Base-by-base conservation (phyloP, 2,797 vertebrate species). In the Paedocypris micromegethes region DNA sequence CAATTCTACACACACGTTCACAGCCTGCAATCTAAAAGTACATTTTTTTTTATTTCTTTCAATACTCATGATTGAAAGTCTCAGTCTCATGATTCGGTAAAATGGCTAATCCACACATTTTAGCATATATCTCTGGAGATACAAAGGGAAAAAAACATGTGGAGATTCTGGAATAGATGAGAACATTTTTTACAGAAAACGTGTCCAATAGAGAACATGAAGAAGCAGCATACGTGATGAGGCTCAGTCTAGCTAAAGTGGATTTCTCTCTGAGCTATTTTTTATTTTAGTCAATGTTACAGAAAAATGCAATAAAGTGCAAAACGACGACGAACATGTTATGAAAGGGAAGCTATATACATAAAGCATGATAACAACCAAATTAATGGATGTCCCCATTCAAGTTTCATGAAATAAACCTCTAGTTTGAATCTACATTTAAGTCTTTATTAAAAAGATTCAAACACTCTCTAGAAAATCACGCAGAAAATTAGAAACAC, bases 341-440 rank as follows among this genome's bases (percentile, higher is more conserved):
- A 86, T 83, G 83, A 73, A 70, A 77, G 74, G 83, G 9, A 64
- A 74, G 70, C 77, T 84, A 85, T 23, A 23, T 86, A 84, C 83
- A 87, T 87, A 87, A 87, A 81, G 78, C 78, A 86, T 86, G 83
- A 77, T 80, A 84, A 88, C 86, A 88, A 85, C 82, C 70, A 83
- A 84, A 89, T 89, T 84, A 86, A 89, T 89, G 86, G 84, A 88
- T 83, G 85, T 83, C 81, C 43, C 83, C 69, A 63, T 88, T 4
- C 85, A 87, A 85, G 80, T 87, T 88, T 84, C 40, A 88, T 58
- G 42, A 2, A 67, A 88, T 87, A 86, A 88, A 85, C 81, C 79
- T 66, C 70, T 70, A 80, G 72, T 84, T 85, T 76, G 66, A 72
- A 46, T 59, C 53, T 78, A 79, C 82, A 83, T 78, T 76, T 70